phyloP scores from a whole-genome alignment of 2,888 invertebrate species.

The Cyaniris semiargus region DNA sequence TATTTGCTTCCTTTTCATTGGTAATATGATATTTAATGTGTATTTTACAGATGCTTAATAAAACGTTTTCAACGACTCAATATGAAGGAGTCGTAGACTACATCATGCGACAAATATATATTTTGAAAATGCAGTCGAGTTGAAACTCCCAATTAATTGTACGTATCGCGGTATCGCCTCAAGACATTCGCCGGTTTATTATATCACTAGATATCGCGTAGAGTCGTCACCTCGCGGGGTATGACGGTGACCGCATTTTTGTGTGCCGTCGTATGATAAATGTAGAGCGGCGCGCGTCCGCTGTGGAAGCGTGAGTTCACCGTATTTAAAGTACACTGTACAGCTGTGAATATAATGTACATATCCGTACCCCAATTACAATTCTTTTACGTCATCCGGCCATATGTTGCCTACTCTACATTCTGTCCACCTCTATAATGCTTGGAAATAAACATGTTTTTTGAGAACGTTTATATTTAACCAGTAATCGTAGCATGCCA shows the following conservation, averaged over 20 bases:
- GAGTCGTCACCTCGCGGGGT: slow-evolving; percentile 29
- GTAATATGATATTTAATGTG: too few species aligned
- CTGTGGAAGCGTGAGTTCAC: slow-evolving; percentile 35
- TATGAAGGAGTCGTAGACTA: too few species aligned
- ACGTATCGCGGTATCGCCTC: not conserved
- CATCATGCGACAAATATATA: too few species aligned
- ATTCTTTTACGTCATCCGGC: not conserved
- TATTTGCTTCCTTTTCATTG: not conserved
- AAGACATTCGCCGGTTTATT: not conserved
- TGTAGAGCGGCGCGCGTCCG: slow-evolving; percentile 71
- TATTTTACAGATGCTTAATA: not conserved
- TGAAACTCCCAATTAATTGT: not conserved
- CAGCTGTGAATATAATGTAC: slow-evolving; percentile 5
- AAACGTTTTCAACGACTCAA: not conserved
- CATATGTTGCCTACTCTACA: slow-evolving; percentile 11
- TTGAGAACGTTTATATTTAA: slow-evolving; percentile 11
- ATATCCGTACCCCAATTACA: slow-evolving; percentile 10
- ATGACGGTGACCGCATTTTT: slow-evolving; percentile 71
- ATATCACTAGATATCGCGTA: slow-evolving; percentile 15
- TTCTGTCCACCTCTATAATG: not conserved
- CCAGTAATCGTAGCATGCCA: not conserved
- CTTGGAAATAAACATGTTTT: slow-evolving; percentile 3
- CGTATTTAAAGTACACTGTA: slow-evolving; percentile 3
- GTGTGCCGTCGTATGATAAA: slow-evolving; percentile 56
- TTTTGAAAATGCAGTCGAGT: not conserved